phyloP scores from a whole-genome alignment of 2,797 vertebrate species.

The Sciurus carolinensis region DNA sequence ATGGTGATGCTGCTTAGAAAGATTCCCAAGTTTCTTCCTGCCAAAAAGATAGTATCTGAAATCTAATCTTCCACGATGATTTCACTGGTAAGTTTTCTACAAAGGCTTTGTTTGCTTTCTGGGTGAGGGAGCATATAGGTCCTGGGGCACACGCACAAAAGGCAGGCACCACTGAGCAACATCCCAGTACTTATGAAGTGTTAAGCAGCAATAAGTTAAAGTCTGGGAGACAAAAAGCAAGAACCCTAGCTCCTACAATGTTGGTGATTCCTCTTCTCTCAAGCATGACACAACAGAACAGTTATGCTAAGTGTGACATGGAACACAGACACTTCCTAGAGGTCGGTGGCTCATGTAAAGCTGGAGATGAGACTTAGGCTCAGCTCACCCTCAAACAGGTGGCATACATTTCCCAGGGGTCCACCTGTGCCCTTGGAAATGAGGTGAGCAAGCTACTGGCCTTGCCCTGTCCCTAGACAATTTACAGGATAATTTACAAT shows the following conservation, averaged over 20 bases:
- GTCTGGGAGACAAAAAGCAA: neutral
- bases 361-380: rapidly evolving
- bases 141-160: too few relatives aligned
- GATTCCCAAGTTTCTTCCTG: neutral
- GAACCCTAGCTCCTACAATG: neutral
- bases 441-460: neutral
- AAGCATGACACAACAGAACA: neutral
- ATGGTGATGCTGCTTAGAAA: neutral
- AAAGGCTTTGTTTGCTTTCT: neutral
- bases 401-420: too few relatives aligned
- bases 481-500: neutral
- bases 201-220: neutral
- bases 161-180: too few relatives aligned
- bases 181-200: neutral
- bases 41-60: neutral
- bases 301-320: neutral
- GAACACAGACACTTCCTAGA: rapidly evolving
- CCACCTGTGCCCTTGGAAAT: too few relatives aligned
- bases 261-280: neutral
- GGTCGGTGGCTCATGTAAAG: rapidly evolving
- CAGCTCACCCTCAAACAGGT: too few relatives aligned
- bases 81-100: neutral
- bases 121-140: too few relatives aligned
- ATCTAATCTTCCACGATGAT: neutral
- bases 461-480: neutral